phyloP scores from a whole-genome alignment of 2,888 invertebrate species.

The Rotaria macrura region DNA sequence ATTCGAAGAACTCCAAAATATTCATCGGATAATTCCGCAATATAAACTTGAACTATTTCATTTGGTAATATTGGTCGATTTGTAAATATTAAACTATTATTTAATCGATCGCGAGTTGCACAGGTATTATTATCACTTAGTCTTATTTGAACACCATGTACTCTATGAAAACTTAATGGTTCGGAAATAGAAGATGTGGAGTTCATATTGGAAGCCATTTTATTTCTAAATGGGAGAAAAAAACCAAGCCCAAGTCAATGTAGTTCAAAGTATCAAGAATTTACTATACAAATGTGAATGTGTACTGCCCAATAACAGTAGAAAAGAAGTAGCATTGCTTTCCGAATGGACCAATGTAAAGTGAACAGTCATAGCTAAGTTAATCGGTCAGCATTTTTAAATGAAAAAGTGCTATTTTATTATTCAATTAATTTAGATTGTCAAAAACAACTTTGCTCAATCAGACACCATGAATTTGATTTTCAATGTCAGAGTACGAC shows the following conservation, averaged over 20 bases:
- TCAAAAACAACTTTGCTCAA: neutral
- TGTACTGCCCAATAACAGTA: neutral
- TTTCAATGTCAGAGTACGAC: neutral
- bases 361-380: neutral
- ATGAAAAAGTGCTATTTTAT: neutral
- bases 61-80: neutral
- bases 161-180: neutral
- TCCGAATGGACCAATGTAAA: neutral
- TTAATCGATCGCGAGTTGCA: constrained; percentile 4
- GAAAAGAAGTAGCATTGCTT: neutral
- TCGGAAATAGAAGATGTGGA: neutral
- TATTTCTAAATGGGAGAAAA: neutral
- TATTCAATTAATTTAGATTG: neutral
- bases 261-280: neutral
- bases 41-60: neutral
- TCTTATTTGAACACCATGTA: neutral
- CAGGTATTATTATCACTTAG: neutral
- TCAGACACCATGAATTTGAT: neutral
- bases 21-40: neutral
- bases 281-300: neutral
- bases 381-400: neutral
- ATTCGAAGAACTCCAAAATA: neutral
- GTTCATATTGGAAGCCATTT: neutral
- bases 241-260: neutral
- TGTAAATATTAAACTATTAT: neutral